Percentiles rank a stretch among this genome's conserved stretches.
Evolutionary conservation across 2,113 vertebrate genomes (phyloP).

Genomic region (Axis porcinus): DNA sequence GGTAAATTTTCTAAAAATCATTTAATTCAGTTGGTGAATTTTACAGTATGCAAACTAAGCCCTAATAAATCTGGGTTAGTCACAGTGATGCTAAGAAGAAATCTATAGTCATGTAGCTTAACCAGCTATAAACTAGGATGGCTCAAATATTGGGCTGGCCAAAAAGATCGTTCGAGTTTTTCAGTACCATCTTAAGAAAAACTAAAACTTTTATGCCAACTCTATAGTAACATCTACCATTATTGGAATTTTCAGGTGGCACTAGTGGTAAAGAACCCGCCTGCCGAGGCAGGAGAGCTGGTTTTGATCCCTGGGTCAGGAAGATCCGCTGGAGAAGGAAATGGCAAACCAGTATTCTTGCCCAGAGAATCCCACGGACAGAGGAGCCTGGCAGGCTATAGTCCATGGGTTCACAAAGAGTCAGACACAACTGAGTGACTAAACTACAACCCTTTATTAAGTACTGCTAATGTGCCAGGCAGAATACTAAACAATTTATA

Average conservation of each 20-base stretch:
- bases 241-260: not conserved
- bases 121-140: not conserved
- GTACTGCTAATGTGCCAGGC: not conserved
- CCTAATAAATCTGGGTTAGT: not conserved
- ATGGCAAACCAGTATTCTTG: not conserved
- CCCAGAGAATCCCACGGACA: not conserved
- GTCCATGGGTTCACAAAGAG: not conserved
- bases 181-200: not conserved
- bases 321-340: not conserved
- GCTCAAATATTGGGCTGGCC: not conserved
- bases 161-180: not conserved
- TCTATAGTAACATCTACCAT: not conserved
- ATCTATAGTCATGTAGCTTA: conserved; percentile 5
- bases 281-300: not conserved
- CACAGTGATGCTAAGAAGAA: not conserved
- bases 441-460: not conserved
- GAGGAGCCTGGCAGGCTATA: not conserved
- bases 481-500: not conserved
- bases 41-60: not conserved
- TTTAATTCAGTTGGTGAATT: conserved; percentile 3
- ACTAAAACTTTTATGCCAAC: not conserved
- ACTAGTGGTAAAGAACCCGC: not conserved
- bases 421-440: not conserved
- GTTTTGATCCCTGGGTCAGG: not conserved
- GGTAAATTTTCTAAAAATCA: conserved; percentile 11